Evolutionary conservation across 2,113 vertebrate species (phyloP), one percentile per base, ranked within the genome.

Genomic region (Prinia subflava): DNA sequence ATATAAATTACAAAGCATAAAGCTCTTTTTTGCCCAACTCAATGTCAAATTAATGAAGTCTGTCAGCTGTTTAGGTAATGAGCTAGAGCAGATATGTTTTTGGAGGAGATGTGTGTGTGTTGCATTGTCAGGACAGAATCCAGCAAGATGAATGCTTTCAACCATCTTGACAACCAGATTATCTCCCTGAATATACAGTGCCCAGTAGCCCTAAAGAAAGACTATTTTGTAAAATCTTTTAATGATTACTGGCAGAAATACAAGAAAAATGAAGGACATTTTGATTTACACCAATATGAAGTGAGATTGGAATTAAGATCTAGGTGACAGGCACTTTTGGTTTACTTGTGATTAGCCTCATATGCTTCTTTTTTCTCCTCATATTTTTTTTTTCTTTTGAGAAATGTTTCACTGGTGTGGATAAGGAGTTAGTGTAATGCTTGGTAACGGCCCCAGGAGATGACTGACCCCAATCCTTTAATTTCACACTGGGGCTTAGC

Each of bases 31-130:
- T 4, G 10, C 12, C 17, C 68, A 57, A 16, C 64, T 93, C 82
- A 74, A 7, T 24, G 6, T 81, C 82, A 86, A 74, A 71, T 84
- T 74, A 92, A 71, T 87, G 57, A 59, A 82, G 46, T 92, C 96
- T 92, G 89, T 93, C 94, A 91, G 76, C 39, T 94, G 83, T 75
- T 90, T 83, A 91, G 92, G 77, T 60, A 96, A 76, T 81, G 57
- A 95, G 67, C 85, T 92, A 59, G 64, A 90, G 69, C 53, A 87
- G 83, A 90, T 49, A 59, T 47, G 82, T 87, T 96, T 94, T 92
- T 84, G 33, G 28, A 76, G 59, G 73, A 94, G 88, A 77, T 50
- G 22, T 7, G 13, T 30, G 10, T n/a, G 33, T 64, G 10, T 86
- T 59, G 57, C 22, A 52, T 42, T 78, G 50, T 49, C 76, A 91